Conservation (phyloP, 2,888 invertebrate genomes). For the Belgica antarctica region DNA sequence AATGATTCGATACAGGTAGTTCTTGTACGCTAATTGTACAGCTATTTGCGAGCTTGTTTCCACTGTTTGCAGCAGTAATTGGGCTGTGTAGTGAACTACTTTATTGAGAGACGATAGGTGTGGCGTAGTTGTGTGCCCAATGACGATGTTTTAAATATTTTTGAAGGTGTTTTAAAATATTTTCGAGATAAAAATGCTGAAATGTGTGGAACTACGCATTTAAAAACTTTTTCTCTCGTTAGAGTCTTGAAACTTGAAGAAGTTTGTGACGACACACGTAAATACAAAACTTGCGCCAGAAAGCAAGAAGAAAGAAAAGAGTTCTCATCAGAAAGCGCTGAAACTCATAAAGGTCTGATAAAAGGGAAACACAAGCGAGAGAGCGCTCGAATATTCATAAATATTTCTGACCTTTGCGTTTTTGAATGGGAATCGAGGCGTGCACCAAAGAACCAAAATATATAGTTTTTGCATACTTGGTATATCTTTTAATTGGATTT, state of each 20-base stretch:
- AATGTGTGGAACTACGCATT: not conserved
- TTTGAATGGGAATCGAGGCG: slow-evolving; percentile 42
- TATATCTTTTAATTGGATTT: slow-evolving; percentile 43
- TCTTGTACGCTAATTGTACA: slow-evolving; percentile 35
- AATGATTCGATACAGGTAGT: slow-evolving; percentile 23
- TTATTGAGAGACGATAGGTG: too few relatives aligned
- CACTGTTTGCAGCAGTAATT: too few relatives aligned
- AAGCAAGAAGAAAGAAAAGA: slow-evolving; percentile 3
- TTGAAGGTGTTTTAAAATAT: too few relatives aligned
- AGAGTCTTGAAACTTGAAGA: too few relatives aligned
- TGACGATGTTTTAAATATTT: too few relatives aligned
- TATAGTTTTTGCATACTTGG: slow-evolving; percentile 39
- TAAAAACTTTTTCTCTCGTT: too few relatives aligned
- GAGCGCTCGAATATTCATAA: slow-evolving; percentile 33
- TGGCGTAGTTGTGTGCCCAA: too few relatives aligned
- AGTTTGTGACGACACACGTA: too few relatives aligned
- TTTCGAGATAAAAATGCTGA: not conserved
- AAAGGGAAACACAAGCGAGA: slow-evolving; percentile 11
- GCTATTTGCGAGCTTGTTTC: slow-evolving; percentile 25
- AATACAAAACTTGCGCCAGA: too few relatives aligned
- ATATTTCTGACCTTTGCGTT: slow-evolving; percentile 42
- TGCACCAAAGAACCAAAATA: slow-evolving; percentile 41
- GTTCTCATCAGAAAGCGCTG: slow-evolving; percentile 26
- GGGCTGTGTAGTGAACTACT: too few relatives aligned
- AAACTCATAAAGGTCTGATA: slow-evolving; percentile 32